Base-by-base conservation (phyloP, 2,888 invertebrate genomes). In the Mesoligia furuncula region DNA sequence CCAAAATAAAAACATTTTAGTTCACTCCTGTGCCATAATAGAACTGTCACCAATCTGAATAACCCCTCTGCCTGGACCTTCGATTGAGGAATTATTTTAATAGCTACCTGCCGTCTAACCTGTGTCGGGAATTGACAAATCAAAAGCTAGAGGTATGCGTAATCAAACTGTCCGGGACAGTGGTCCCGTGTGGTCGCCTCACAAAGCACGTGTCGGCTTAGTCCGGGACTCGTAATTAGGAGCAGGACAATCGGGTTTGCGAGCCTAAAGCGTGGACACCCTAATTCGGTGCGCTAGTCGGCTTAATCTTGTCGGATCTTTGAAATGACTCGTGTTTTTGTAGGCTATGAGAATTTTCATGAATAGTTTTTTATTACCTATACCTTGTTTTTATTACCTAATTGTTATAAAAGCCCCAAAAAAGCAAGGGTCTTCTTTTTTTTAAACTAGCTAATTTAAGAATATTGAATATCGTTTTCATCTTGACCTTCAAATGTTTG, bases 191-290 rank as follows among this genome's bases (percentile, higher is more conserved):
- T 80, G 86, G 79, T 73, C 67, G 59, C 68, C 67, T 68, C 76
- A 89, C 90, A 90, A 90, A 90, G 88, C 87, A 73, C 57, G 73
- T 79, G 80, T 79, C 80, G 64, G 67, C 71, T 81, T 79, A 79
- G 72, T 45, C 73, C 66, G 72, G 75, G 76, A 75, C 78, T 84
- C 83, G 89, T 90, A 90, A 90, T 90, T 90, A 89, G 87, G 87
- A 85, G 74, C 82, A 82, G 87, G 86, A 87, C 87, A 85, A 88
- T 89, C 77, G 74, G 77, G 82, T 87, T 86, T 87, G 77, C 70
- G 70, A 77, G 51, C 45, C 71, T 64, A 64, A 74, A 84, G 67
- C 75, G 81, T 81, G 78, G 79, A 79, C 64, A 70, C 68, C 73
- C 64, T 75, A 85, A 74, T 79, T 74, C 45, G 45, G 65, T 68